phyloP scores from a whole-genome alignment of 2,888 invertebrate genomes.

The Onthophagus sagittarius region DNA sequence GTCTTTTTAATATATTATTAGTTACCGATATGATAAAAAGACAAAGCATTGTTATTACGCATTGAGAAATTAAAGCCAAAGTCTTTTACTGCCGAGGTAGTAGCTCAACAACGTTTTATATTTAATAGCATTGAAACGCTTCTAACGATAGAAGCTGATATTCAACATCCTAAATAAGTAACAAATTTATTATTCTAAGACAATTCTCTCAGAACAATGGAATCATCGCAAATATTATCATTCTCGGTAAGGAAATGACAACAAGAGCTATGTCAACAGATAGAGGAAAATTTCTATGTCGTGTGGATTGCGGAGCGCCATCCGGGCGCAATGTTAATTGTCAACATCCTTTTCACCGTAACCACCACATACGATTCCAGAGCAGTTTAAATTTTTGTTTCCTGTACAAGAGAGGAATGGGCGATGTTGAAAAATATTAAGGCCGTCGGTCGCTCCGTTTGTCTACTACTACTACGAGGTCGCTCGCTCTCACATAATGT shows the following conservation, averaged over 20 bases:
- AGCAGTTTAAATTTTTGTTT: slow-evolving; percentile 26
- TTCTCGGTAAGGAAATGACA: background rate
- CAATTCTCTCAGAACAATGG: background rate
- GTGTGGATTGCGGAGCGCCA: background rate
- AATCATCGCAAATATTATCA: slow-evolving; percentile 1
- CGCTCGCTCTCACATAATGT: background rate
- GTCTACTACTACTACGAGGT: background rate
- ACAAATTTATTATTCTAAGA: background rate
- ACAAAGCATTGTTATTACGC: too few species aligned
- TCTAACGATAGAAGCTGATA: too few species aligned
- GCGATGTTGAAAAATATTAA: background rate
- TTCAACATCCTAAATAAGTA: background rate
- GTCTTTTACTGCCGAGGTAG: too few species aligned
- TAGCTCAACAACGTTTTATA: too few species aligned
- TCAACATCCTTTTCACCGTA: slow-evolving; percentile 16
- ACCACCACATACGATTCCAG: slow-evolving; percentile 26
- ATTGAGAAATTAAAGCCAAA: too few species aligned
- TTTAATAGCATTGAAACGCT: too few species aligned
- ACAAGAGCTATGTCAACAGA: slow-evolving; percentile 1
- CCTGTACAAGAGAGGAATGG: slow-evolving; percentile 18
- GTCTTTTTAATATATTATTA: too few species aligned
- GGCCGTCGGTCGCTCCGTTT: background rate
- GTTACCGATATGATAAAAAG: too few species aligned
- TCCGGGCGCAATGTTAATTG: slow-evolving; percentile 17
- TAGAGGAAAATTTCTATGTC: background rate